phyloP scores from a whole-genome alignment of 2,888 invertebrate genomes.

The Caenorhabditis imperialis region DNA sequence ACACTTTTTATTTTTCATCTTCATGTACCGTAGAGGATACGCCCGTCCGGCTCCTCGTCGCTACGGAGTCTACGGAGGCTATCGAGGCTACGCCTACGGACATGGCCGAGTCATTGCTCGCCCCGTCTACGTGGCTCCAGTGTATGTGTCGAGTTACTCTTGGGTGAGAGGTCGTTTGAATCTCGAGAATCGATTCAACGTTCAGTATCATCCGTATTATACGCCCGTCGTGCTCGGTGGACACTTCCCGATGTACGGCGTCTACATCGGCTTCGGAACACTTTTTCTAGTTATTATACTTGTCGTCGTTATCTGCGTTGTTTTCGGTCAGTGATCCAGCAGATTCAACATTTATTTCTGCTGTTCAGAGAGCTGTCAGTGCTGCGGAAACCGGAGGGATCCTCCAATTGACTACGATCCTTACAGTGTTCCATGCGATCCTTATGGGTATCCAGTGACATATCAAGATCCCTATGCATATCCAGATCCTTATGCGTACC shows the following conservation, averaged over 20 bases:
- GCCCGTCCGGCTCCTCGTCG: slow-evolving; percentile 4
- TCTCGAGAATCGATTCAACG: no score
- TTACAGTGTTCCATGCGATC: not conserved
- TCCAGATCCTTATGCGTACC: not conserved
- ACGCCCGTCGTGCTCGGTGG: not conserved
- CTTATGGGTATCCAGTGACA: no score
- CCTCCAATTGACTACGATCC: not conserved
- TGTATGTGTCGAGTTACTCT: not conserved
- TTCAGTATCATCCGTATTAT: slow-evolving; percentile 12
- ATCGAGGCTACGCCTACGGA: no score
- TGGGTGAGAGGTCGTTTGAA: no score
- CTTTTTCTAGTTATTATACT: not conserved
- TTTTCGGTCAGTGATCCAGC: not conserved
- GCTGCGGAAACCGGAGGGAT: not conserved
- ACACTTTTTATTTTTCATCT: no score
- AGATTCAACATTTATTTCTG: not conserved
- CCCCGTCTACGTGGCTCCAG: no score
- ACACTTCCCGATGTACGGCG: slow-evolving; percentile 2
- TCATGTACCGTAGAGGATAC: no score
- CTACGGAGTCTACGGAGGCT: no score
- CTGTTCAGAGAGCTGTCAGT: not conserved
- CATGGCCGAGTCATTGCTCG: no score
- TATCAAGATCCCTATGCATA: not conserved
- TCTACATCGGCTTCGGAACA: not conserved
- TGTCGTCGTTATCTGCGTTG: not conserved